Base-by-base conservation (phyloP, 2,888 invertebrate species). In the Protonemura montana region DNA sequence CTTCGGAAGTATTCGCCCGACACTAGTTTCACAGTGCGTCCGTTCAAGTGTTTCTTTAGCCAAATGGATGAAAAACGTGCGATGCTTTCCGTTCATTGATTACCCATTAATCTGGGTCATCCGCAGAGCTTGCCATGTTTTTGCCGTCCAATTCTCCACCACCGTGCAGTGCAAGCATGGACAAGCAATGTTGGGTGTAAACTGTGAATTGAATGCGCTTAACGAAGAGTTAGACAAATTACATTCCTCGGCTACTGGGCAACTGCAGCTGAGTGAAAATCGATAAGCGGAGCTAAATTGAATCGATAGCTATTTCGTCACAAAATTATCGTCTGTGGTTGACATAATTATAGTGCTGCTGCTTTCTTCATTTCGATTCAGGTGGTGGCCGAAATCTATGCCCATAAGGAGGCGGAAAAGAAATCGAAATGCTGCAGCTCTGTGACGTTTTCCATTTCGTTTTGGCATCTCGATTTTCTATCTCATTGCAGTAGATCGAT, bases 351-450 rank as follows among this genome's bases (percentile, higher is more conserved):
- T 21, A 59, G 59, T 21, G 59, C 59, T 10, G 59, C 59, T 59
- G 59, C 59, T 59, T 59, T 59, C 59, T 59, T 59, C 59, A 59
- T 59, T 59, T 59, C 59, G 59, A 59, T 59, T 59, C 59, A 59
- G 59, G 59, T 59, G 59, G 59, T 59, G 59, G 59, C 59, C 59
- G 59, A 59, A 59, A 59, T 59, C 59, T 59, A 59, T 59, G 59
- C 59, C 59, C 59, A 59, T 59, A 59, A 59, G 59, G 59, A 59
- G 59, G 59, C 59, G 59, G 59, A 59, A 59, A 59, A 59, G 59
- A 59, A 59, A 59, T 59, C 59, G 59, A 59, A 59, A 59, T 59
- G 59, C 59, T 21, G 59, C 59, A 7, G 21, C 35, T 35, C 59
- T 21, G 59, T 16, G 59, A 59, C 21, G 59, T 59, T 59, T 59